These are phyloP conservation scores for Parotia lawesii DNA, from an alignment of 2,113 vertebrate species.

Conservation along the genomic window DNA sequence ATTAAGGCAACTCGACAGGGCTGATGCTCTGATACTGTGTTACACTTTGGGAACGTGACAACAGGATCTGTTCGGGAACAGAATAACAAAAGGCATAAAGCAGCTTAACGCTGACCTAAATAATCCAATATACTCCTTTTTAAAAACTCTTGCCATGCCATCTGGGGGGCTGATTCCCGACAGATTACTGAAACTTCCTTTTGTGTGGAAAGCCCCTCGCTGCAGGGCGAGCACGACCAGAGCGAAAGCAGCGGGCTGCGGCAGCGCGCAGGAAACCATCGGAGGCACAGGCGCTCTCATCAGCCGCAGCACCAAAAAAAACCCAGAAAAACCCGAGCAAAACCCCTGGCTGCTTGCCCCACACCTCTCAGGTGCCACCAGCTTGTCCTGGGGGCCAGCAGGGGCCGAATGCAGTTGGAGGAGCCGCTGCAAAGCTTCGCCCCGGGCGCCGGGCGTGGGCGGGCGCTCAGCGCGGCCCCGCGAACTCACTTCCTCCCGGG, in stretches of 20 bases:
- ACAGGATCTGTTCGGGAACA: neutral
- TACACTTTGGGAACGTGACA: neutral
- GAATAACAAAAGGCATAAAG: neutral
- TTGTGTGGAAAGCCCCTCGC: neutral
- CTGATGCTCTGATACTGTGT: neutral
- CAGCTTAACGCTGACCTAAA: neutral
- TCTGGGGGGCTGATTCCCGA: neutral
- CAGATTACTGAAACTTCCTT: neutral
- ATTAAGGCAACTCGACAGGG: neutral
- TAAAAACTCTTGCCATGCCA: neutral
- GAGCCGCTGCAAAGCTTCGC: rapidly evolving
- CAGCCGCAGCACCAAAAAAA: neutral
- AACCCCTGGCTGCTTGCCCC: rapidly evolving
- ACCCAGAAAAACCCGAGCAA: rapidly evolving
- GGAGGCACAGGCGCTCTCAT: neutral
- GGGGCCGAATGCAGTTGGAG: rapidly evolving
- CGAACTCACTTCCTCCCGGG: neutral
- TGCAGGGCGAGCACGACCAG: rapidly evolving
- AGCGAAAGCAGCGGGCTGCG: neutral
- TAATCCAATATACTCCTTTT: neutral
- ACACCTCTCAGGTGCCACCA: neutral
- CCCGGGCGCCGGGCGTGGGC: rapidly evolving
- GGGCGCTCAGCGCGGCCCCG: rapidly evolving
- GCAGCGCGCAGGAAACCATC: neutral
- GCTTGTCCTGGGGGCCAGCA: neutral